Evolutionary conservation across 2,888 invertebrate genomes (phyloP), one percentile per base, ranked within the genome.

Genomic region (Seladonia tumulorum): DNA sequence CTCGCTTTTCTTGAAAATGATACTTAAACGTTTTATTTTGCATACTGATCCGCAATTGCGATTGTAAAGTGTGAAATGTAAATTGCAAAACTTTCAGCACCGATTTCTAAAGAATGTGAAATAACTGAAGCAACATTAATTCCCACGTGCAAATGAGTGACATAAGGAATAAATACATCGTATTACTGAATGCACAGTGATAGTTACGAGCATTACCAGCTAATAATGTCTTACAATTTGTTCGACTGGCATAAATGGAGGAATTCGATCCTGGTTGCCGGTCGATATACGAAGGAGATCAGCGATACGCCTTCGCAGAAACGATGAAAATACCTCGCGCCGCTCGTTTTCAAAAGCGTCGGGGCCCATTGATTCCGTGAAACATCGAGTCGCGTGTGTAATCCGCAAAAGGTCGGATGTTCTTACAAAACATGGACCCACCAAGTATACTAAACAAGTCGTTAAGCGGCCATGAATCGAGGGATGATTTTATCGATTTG

Each of bases 291-390:
- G 47, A 68, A 53, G 29, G 42, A 42, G 72, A 76, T 83, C 72
- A 45, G 63, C 74, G 79, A 60, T 70, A 71, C 75, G 74, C 35
- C 53, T 73, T 81, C 73, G 63, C 22, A 53, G 57, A 83, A 83
- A 68, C 71, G 63, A 57, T 76, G 47, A 76, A 79, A 82, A 76
- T 82, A 79, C 42, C 78, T 39, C 45, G 45, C 42, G 29, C 57
- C 47, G 79, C 57, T 42, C 72, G 49, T 49, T 73, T 68, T 73
- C 76, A 76, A 7, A 60, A 25, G 35, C 76, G 10, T 14, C 10
- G 47, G 10, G 39, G 68, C 39, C 75, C 47, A 87, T 89, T 71
- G 82, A 88, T 85, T 82, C 39, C 39, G 25, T 45, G 82, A 70
- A 63, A 35, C 70, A 71, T 76, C 72, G 76, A 53, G 60, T 45